Percentiles rank a stretch among this genome's conserved stretches.
Conservation (phyloP, 2,797 vertebrate species). For the Oreochromis mossambicus region DNA sequence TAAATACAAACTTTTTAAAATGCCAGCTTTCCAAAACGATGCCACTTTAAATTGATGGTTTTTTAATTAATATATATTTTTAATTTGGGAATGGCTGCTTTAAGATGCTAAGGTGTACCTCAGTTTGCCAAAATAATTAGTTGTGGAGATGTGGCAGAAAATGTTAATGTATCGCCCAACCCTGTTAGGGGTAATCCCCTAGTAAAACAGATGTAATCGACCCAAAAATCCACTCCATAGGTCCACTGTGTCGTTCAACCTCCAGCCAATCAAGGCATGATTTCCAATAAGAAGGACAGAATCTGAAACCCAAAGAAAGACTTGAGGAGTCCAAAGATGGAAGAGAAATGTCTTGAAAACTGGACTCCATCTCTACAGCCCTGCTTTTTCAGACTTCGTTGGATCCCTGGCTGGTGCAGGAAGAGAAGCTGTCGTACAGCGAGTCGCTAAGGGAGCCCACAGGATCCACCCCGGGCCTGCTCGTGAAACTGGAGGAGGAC, state of each 20-base stretch:
- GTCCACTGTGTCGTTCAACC: not conserved
- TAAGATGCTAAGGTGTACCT: not conserved
- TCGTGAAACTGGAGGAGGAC: constrained; percentile 63
- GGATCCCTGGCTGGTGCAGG: constrained; percentile 85
- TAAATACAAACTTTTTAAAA: not conserved
- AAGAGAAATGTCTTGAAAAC: not conserved
- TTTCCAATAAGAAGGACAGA: not conserved
- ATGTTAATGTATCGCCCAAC: not conserved
- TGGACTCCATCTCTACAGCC: not conserved
- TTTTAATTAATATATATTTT: not conserved
- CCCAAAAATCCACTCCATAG: not conserved
- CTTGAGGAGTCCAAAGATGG: not conserved
- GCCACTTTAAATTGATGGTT: not conserved
- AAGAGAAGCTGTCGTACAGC: constrained; percentile 89
- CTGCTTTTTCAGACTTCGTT: constrained; percentile 70
- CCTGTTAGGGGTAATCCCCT: not conserved
- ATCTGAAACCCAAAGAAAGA: not conserved
- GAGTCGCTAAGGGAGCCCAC: constrained; percentile 85
- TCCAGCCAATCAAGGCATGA: not conserved
- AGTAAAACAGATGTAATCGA: not conserved
- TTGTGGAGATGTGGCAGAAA: not conserved
- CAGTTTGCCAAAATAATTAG: not conserved
- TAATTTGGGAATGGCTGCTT: not conserved
- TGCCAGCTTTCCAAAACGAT: not conserved
- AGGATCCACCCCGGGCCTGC: constrained; percentile 70